Conservation (phyloP, 2,797 vertebrate genomes). For the Scolopax bukidnonensis region DNA sequence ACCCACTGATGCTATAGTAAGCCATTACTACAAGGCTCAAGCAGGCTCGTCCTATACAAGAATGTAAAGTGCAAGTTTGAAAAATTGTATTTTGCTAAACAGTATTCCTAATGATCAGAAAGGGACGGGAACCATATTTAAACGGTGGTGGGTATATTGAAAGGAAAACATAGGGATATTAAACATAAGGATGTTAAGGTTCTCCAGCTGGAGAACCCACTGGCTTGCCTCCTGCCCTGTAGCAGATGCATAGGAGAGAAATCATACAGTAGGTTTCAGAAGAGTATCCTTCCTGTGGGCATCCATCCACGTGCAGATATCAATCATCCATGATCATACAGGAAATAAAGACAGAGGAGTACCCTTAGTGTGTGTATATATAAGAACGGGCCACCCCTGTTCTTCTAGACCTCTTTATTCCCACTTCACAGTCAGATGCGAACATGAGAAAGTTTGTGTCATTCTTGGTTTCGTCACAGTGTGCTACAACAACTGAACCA, state of each 20-base stretch:
- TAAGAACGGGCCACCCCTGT: not conserved
- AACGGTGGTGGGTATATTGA: not conserved
- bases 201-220: not conserved
- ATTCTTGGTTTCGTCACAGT: not conserved
- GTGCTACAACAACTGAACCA: not conserved
- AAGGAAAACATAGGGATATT: not conserved
- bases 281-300: not conserved
- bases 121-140: not conserved
- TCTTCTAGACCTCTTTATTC: constrained; percentile 13
- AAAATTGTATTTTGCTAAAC: not conserved
- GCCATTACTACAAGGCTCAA: not conserved
- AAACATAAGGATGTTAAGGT: not conserved
- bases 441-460: not conserved
- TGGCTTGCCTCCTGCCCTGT: not conserved
- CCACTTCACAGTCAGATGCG: not conserved
- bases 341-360: not conserved
- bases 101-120: not conserved
- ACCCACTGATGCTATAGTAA: not conserved
- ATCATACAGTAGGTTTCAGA: not conserved
- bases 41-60: not conserved
- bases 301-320: not conserved
- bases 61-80: not conserved
- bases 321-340: not conserved
- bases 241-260: not conserved
- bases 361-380: not conserved